Evolutionary conservation across 2,113 vertebrate genomes (phyloP).

Genomic region (Rhynchomys soricoides): DNA sequence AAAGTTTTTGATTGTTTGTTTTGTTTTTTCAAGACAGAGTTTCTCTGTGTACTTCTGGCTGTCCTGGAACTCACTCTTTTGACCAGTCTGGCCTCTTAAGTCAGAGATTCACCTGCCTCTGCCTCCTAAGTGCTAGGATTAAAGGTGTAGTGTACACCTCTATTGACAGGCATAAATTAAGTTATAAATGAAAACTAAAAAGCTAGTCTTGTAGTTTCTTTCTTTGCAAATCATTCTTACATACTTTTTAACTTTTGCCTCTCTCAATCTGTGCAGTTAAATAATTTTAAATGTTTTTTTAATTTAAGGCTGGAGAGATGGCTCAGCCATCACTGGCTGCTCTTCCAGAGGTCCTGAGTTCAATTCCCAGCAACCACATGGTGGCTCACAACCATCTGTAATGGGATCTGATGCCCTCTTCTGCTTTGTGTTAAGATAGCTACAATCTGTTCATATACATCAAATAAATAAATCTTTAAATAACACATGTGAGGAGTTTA

Average conservation of each 20-base stretch:
- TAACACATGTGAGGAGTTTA: not conserved
- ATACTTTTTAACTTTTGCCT: conserved; percentile 30
- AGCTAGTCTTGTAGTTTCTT: conserved; percentile 3
- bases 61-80: not conserved
- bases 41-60: not conserved
- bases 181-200: not conserved
- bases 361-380: no score
- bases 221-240: conserved; percentile 8
- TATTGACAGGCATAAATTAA: not conserved
- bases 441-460: no score
- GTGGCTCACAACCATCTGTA: no score
- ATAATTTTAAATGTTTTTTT: no score
- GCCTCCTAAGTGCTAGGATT: not conserved
- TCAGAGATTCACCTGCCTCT: not conserved
- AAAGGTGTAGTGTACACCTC: rapidly evolving
- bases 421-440: no score
- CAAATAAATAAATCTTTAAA: not conserved
- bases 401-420: no score
- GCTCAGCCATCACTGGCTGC: no score
- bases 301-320: no score
- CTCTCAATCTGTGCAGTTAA: not conserved
- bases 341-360: no score
- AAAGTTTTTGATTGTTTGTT: not conserved
- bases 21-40: not conserved
- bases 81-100: not conserved